Evolutionary conservation across 2,888 invertebrate genomes (phyloP), one percentile per base, ranked within the genome.

Genomic region (Dioctria rufipes): DNA sequence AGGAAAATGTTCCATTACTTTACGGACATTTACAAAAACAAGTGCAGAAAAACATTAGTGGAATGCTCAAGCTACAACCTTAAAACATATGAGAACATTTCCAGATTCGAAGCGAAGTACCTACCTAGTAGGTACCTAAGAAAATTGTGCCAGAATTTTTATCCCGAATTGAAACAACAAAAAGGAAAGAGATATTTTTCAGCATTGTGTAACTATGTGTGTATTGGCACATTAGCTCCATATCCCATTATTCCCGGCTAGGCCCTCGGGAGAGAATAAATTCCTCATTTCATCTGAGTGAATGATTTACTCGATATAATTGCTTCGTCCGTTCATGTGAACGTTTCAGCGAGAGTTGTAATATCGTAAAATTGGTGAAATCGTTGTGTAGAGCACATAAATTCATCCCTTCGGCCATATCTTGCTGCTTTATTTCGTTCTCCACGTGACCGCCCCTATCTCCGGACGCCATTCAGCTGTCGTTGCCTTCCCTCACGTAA

Each of bases 241-340:
- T 25, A 25, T 25, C 25, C 25, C 25, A 49, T 77, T 42, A 63
- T 49, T 63, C 77, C 63, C 13, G 77, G 77, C 71, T 49, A 63
- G 49, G 65, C 75, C 77, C 67, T 78, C 46, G 66, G 80, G 80
- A 77, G 67, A 67, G 78, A 80, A 80, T 80, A 77, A 80, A 80
- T 80, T 80, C 78, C 60, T 80, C 80, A 80, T 80, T 77, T 80
- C 80, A 78, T 80, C 60, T 43, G 49, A 49, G 54, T 78, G 49
- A 75, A 80, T 77, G 51, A 77, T 77, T 77, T 69, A 66, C 67
- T 63, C 60, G 58, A 25, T 80, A 67, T 80, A 80, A 80, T 80
- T 78, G 80, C 67, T 67, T 80, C 61, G 58, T 25, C 73, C 67
- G 79, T 79, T 79, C 79, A 79, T 67, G 79, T 67, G 79, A 67